Conservation (phyloP, 2,888 invertebrate genomes). For the Phragmatobia fuliginosa region DNA sequence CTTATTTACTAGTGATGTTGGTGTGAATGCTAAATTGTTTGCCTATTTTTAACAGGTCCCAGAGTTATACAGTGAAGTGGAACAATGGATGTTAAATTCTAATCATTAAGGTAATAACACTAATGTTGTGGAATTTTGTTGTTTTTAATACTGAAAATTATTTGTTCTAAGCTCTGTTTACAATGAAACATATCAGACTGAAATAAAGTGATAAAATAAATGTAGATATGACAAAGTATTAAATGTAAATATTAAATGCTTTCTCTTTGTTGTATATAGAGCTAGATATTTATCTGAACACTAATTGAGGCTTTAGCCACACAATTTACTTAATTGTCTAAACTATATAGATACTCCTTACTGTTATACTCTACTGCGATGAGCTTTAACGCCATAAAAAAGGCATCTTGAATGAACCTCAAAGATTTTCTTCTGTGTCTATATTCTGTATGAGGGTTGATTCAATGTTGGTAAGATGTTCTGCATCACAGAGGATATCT, state of each 20-base stretch:
- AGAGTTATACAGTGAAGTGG: conserved; percentile 43
- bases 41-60: conserved; percentile 49
- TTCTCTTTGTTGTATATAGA: not conserved
- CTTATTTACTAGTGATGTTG: conserved; percentile 23
- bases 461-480: no score
- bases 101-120: conserved; percentile 56
- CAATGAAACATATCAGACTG: not conserved
- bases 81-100: conserved; percentile 62
- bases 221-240: not conserved
- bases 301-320: not conserved
- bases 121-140: conserved; percentile 22
- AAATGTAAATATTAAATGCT: not conserved
- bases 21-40: conserved; percentile 24
- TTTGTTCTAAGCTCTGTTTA: not conserved
- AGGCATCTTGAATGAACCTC: no score
- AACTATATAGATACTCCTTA: no score
- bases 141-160: not conserved
- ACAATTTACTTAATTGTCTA: no score
- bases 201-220: not conserved
- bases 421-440: no score
- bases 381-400: no score
- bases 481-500: no score
- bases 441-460: no score
- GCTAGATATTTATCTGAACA: not conserved
- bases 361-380: no score